Evolutionary conservation across 2,113 vertebrate genomes (phyloP).

Genomic region (Odontophorus gujanensis): DNA sequence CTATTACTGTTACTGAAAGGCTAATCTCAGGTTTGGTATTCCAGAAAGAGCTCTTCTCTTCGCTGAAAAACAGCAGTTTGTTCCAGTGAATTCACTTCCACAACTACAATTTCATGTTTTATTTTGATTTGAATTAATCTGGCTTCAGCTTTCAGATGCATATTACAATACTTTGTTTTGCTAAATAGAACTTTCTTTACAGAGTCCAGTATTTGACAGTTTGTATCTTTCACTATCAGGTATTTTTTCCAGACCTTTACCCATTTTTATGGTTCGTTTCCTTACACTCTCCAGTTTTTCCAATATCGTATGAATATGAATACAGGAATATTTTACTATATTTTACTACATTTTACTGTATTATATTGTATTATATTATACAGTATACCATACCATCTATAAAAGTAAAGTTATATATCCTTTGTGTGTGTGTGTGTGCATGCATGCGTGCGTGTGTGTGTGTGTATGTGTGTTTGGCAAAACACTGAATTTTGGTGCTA

Average conservation of each 20-base stretch:
- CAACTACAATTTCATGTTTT: neutral
- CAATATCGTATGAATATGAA: neutral
- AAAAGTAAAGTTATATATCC: neutral
- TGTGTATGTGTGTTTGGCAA: neutral
- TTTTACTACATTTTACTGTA: neutral
- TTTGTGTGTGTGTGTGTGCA: no score
- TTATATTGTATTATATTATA: neutral
- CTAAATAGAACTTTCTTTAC: neutral
- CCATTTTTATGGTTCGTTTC: neutral
- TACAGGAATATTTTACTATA: neutral
- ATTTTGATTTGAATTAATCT: neutral
- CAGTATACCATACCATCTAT: neutral
- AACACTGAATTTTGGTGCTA: neutral
- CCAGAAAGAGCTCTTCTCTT: neutral
- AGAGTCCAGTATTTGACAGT: neutral
- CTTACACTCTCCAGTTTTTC: neutral
- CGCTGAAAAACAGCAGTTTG: neutral
- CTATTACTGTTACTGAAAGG: neutral
- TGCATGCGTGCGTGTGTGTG: no score
- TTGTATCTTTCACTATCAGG: neutral
- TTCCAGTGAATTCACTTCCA: neutral
- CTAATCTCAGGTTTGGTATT: rapidly evolving
- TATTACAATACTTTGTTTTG: neutral
- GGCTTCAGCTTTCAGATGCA: neutral
- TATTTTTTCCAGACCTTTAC: neutral